phyloP scores from a whole-genome alignment of 2,888 invertebrate genomes.

The Nomada ferruginata region DNA sequence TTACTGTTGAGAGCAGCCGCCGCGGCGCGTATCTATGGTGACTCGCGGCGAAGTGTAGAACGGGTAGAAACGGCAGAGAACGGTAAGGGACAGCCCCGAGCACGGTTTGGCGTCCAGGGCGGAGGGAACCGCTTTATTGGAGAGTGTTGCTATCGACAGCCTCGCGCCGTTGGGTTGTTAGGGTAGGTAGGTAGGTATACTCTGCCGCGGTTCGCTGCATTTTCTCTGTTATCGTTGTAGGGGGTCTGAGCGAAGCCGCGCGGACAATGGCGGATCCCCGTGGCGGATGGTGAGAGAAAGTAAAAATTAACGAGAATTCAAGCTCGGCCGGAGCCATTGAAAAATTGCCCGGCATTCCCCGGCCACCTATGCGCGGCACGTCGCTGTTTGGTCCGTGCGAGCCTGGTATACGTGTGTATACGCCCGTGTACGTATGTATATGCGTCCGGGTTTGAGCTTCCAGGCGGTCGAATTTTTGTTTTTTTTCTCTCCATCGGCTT shows the following conservation, averaged over 20 bases:
- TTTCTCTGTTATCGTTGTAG: constrained; percentile 82
- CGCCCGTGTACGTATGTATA: neutral
- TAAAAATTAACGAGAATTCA: constrained; percentile 84
- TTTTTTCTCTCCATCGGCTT: constrained; percentile 50
- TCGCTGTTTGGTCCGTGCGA: constrained; percentile 30
- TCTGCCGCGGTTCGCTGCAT: constrained; percentile 78
- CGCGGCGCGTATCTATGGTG: constrained; percentile 42
- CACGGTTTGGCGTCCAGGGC: constrained; percentile 60
- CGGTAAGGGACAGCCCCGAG: constrained; percentile 57
- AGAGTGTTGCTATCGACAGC: constrained; percentile 82
- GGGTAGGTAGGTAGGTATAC: constrained; percentile 74
- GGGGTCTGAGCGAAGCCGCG: constrained; percentile 78
- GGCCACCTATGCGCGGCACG: constrained; percentile 42
- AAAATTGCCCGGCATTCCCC: constrained; percentile 79
- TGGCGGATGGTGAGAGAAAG: constrained; percentile 82
- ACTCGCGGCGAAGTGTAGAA: constrained; percentile 42
- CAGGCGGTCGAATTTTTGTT: constrained; percentile 70
- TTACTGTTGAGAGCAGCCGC: constrained; percentile 69
- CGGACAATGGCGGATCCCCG: constrained; percentile 76
- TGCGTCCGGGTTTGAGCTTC: constrained; percentile 75
- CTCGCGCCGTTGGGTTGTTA: constrained; percentile 75
- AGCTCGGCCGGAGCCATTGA: constrained; percentile 83
- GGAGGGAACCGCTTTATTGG: constrained; percentile 80
- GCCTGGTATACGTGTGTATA: neutral
- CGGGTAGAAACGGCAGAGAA: constrained; percentile 45